Base-by-base conservation (phyloP, 2,113 vertebrate genomes). In the Thinocorus orbignyianus region DNA sequence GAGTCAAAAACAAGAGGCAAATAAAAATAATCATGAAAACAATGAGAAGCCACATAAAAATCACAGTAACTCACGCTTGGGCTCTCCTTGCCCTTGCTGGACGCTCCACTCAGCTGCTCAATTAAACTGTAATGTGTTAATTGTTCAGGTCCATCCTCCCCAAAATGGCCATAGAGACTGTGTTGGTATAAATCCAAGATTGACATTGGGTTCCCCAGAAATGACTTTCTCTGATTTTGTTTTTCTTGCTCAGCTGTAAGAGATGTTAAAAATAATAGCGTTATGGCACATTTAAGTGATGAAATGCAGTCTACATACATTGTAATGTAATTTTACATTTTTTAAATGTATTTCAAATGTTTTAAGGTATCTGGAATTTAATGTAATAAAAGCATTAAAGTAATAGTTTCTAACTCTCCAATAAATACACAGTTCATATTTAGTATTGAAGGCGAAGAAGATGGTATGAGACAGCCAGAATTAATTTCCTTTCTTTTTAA, bases 101-200 rank as follows among this genome's bases (percentile, higher is more conserved):
- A 97, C 82, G 95, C 73, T 95, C 95, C 95, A 93, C 91, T 96
- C 88, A 97, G 86, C 73, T 97, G 94, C 81, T 97, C 95, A 96
- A 97, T 91, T 90, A 97, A 96, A 91, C 93, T 96, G 96, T 97
- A 97, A 82, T 96, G 96, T 61, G 96, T 80, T 92, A 97, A 94
- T 77, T 97, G 96, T 81, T 96, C 96, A 74, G 89, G 96, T 83
- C 85, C 94, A 51, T 96, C 96, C 48, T 96, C 92, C 90, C 88
- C 91, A 92, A 96, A 97, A 62, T 74, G 96, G 81, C 93, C 92
- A 95, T 93, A 97, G 64, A 97, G 83, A 69, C 92, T 94, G 64
- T 97, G 97, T 35, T 97, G 98, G 87, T 98, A 97, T 87, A 97
- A 96, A 88, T 97, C 97, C 95, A 98, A 92, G 66, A 98, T 97